A percentile compares a stretch with the other conserved stretches of the same genome.
Conservation (phyloP, 1,140 invertebrate genomes). For the Rhysida immarginata region DNA sequence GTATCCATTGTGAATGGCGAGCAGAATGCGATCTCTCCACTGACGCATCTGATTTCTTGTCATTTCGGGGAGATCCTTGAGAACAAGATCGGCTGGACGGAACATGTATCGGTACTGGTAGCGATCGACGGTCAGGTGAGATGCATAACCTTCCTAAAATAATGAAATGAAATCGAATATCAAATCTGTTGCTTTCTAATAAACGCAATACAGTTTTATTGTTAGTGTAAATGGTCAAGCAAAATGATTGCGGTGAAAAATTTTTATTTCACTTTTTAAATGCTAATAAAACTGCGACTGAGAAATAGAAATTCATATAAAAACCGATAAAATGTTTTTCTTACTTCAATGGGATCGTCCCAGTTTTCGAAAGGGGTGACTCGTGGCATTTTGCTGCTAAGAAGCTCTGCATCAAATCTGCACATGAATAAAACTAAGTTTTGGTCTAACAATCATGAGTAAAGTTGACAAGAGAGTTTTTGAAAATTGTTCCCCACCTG, state of each 20-base stretch:
- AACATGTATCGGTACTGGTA: conserved; percentile 45
- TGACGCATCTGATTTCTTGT: conserved; percentile 32
- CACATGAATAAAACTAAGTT: no score
- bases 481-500: conserved; percentile 9
- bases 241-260: no score
- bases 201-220: neutral
- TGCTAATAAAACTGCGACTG: no score
- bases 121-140: conserved; percentile 37
- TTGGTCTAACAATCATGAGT: no score
- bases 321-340: no score
- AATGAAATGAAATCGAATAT: neutral
- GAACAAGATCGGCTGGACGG: conserved; percentile 35
- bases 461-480: neutral
- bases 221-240: no score
- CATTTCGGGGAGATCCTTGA: conserved; percentile 28
- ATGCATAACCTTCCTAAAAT: conserved; percentile 40
- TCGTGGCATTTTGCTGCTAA: conserved; percentile 11
- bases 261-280: no score
- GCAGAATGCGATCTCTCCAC: conserved; percentile 55
- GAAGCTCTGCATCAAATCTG: conserved; percentile 15
- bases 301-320: no score
- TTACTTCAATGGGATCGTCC: conserved; percentile 9
- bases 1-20: conserved; percentile 51
- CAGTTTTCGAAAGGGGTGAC: conserved; percentile 14
- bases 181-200: no score